Percentiles rank a stretch among this genome's conserved stretches.
Conservation (phyloP, 2,888 invertebrate genomes). For the Sympetrum striolatum region DNA sequence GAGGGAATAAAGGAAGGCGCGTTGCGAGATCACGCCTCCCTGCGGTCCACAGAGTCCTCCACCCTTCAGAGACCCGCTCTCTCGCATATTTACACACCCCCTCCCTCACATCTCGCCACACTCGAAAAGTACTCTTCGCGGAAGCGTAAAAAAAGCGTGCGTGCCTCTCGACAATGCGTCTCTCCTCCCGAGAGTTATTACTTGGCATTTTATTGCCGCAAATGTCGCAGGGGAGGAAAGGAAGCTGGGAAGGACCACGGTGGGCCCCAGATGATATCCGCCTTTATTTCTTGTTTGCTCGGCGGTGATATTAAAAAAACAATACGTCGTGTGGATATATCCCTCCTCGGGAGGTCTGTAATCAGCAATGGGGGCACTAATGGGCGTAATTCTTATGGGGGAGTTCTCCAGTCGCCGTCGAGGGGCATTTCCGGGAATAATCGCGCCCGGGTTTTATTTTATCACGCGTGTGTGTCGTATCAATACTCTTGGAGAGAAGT, state of each 20-base stretch:
- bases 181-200: background rate
- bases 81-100: background rate
- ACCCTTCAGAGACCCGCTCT: background rate
- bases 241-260: background rate
- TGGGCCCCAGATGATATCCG: background rate
- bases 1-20: background rate
- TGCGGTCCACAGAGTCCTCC: background rate
- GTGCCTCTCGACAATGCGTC: background rate
- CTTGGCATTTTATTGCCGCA: background rate
- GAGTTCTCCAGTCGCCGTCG: background rate
- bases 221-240: background rate
- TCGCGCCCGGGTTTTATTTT: background rate
- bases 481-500: slow-evolving; percentile 1
- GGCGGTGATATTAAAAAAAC: background rate
- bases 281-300: slow-evolving; percentile 1
- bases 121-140: background rate
- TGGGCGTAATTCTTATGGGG: background rate
- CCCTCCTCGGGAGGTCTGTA: background rate
- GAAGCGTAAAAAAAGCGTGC: background rate
- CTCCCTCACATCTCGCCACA: background rate
- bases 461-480: slow-evolving; percentile 19
- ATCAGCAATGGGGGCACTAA: background rate
- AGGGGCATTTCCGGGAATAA: background rate
- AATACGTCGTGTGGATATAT: background rate
- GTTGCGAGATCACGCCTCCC: background rate